Evolutionary conservation across 2,888 invertebrate species (phyloP).

Genomic region (Amphipoea oculea): DNA sequence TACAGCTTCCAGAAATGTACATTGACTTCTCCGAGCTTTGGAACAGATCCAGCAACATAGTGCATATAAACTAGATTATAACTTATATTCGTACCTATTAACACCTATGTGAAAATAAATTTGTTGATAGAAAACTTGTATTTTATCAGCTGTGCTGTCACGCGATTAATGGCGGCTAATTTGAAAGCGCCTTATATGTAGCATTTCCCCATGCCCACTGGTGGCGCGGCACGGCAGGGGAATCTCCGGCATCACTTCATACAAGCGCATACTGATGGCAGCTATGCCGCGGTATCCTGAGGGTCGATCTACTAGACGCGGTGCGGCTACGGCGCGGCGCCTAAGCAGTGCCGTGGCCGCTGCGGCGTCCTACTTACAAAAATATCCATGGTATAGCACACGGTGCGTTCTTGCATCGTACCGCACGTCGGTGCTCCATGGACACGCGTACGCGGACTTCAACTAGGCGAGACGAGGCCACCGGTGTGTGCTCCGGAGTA

Average conservation of each 20-base stretch:
- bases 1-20: constrained; percentile 3
- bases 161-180: neutral
- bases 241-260: neutral
- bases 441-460: neutral
- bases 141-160: neutral
- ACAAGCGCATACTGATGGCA: neutral
- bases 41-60: constrained; percentile 41
- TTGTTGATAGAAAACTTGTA: neutral
- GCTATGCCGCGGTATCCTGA: neutral
- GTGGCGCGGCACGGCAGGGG: neutral
- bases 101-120: constrained; percentile 38
- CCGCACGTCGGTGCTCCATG: too few relatives aligned
- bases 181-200: neutral
- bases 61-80: constrained; percentile 12
- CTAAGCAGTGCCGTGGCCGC: too few relatives aligned
- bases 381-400: too few relatives aligned
- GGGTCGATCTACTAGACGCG: too few relatives aligned
- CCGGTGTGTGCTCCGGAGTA: neutral
- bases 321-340: too few relatives aligned
- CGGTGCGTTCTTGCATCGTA: neutral
- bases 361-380: too few relatives aligned
- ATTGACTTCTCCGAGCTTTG: constrained; percentile 40
- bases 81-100: neutral
- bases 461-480: neutral
- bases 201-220: neutral